A percentile compares a stretch with the other conserved stretches of the same genome.
Evolutionary conservation across 2,113 vertebrate genomes (phyloP).

Genomic region (Alethe castanea): DNA sequence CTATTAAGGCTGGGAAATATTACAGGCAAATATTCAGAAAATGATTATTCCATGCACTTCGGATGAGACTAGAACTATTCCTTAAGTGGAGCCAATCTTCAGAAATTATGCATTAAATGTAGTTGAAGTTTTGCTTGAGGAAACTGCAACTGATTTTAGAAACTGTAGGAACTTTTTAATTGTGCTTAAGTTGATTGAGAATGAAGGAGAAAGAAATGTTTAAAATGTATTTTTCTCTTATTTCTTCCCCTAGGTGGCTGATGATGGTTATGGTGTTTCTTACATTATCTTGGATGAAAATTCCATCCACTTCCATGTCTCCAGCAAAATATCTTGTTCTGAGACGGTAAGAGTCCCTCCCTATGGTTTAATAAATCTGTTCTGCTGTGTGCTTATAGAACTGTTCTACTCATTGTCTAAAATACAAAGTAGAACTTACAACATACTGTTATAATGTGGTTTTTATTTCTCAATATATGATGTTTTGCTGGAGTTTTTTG

Average conservation of each 20-base stretch:
- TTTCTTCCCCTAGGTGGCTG: constrained; percentile 81
- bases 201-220: not conserved
- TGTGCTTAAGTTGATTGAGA: not conserved
- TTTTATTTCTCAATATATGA: not conserved
- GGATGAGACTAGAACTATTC: not conserved
- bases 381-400: not conserved
- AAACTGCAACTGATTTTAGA: not conserved
- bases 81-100: not conserved
- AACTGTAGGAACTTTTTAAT: not conserved
- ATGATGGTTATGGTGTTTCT: constrained; percentile 97
- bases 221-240: not conserved
- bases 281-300: constrained; percentile 91
- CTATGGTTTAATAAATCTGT: not conserved
- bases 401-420: not conserved
- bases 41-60: not conserved
- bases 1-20: not conserved
- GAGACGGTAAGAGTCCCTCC: constrained; percentile 84
- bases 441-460: not conserved
- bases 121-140: not conserved
- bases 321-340: constrained; percentile 91
- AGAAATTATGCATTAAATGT: not conserved
- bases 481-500: not conserved
- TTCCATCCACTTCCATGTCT: constrained; percentile 93
- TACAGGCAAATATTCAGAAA: not conserved
- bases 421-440: not conserved